A percentile compares a stretch with the other conserved stretches of the same genome.
Evolutionary conservation across 37 sponge, comb jelly and placozoan genomes (phyloP).

Genomic region (Hormiphora californensis): DNA sequence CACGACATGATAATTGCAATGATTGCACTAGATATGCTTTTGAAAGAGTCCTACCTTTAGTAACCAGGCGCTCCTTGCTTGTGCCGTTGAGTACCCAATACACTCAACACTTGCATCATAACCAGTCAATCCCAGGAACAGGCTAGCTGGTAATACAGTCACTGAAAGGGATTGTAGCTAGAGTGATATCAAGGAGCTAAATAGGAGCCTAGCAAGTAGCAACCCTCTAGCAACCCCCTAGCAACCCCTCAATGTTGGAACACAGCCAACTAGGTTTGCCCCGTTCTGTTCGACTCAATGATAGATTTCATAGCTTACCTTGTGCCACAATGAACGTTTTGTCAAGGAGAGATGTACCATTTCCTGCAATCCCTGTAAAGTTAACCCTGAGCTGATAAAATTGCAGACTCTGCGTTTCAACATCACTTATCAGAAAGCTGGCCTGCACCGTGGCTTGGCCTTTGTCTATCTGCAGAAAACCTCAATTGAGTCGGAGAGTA

Average conservation of each 20-base stretch:
- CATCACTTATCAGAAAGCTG: too few species aligned
- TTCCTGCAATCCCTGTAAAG: neutral
- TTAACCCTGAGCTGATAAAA: neutral
- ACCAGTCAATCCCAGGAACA: neutral
- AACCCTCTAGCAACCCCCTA: too few species aligned
- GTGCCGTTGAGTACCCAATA: neutral
- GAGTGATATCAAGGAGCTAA: too few species aligned
- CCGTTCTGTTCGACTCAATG: too few species aligned
- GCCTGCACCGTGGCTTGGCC: too few species aligned
- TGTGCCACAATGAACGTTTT: neutral
- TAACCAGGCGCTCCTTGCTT: neutral
- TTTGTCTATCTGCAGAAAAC: too few species aligned
- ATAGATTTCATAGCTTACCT: neutral
- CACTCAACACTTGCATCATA: neutral
- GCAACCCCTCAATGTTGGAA: too few species aligned
- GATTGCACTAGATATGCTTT: neutral
- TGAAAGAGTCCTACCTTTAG: neutral
- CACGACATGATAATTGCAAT: too few species aligned
- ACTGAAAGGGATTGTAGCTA: too few species aligned
- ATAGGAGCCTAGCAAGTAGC: too few species aligned
- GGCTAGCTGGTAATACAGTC: neutral
- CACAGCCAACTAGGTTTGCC: too few species aligned
- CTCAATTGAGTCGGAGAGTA: too few species aligned
- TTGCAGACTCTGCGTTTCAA: neutral
- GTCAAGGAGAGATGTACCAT: neutral